Evolutionary conservation across 1,140 invertebrate species (phyloP).

Genomic region (Nymphalis io): DNA sequence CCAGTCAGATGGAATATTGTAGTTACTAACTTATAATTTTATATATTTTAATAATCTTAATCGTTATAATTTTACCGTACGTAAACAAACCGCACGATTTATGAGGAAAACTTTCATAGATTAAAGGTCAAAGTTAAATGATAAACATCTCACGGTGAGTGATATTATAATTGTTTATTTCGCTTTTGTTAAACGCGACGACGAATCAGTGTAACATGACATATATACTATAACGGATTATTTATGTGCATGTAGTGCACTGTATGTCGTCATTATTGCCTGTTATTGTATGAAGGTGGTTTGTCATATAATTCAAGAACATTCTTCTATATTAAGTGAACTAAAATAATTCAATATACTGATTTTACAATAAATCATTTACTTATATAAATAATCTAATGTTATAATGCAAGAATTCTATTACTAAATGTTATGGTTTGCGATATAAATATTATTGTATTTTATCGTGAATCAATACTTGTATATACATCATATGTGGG

Average conservation of each 20-base stretch:
- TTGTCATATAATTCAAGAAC: constrained; percentile 14
- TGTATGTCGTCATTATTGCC: constrained; percentile 1
- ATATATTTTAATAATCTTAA: too few relatives aligned
- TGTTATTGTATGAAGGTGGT: not conserved
- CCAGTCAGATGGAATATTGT: too few relatives aligned
- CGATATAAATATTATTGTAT: not conserved
- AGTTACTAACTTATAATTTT: too few relatives aligned
- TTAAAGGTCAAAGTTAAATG: not conserved
- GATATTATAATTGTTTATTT: not conserved
- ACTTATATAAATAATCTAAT: too few relatives aligned
- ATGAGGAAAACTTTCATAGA: too few relatives aligned
- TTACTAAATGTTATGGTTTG: not conserved
- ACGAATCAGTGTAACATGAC: not conserved
- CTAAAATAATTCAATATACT: constrained; percentile 2
- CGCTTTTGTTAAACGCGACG: not conserved
- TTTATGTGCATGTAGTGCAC: not conserved
- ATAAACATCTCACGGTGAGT: not conserved
- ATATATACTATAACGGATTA: not conserved
- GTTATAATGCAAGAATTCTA: too few relatives aligned
- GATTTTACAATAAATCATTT: not conserved
- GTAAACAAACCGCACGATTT: too few relatives aligned
- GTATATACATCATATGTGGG: too few relatives aligned
- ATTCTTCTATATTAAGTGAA: not conserved
- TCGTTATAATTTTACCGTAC: too few relatives aligned
- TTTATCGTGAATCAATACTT: too few relatives aligned